Evolutionary conservation across 2,797 vertebrate genomes (phyloP).

Genomic region (Ispidina picta): DNA sequence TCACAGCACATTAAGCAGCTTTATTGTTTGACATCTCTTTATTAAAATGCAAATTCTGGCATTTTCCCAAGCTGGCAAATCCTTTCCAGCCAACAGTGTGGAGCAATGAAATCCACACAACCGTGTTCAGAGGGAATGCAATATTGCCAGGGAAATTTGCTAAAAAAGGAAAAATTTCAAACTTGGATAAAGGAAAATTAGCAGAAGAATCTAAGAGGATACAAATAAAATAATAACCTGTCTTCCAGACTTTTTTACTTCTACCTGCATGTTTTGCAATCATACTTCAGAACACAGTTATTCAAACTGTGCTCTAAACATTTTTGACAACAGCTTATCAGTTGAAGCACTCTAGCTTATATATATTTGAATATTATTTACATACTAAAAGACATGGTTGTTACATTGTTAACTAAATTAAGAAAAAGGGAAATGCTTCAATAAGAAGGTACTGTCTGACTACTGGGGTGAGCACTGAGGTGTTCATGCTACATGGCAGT

Average conservation of each 20-base stretch:
- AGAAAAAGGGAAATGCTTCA: background rate
- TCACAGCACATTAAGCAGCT: constrained; percentile 11
- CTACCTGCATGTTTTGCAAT: background rate
- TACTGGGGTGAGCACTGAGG: background rate
- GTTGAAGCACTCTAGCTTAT: background rate
- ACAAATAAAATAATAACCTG: background rate
- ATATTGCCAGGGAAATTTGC: background rate
- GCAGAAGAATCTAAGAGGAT: background rate
- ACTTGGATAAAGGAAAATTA: background rate
- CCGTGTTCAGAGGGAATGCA: background rate
- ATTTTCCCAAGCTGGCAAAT: constrained; percentile 37
- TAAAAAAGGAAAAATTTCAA: constrained; percentile 18
- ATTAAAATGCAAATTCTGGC: constrained; percentile 63
- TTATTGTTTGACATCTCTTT: constrained; percentile 54
- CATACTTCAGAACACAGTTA: background rate
- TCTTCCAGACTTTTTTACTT: background rate
- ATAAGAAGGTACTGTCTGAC: background rate
- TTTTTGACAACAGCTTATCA: background rate
- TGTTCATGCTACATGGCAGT: background rate
- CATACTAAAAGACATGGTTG: background rate
- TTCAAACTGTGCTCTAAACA: background rate
- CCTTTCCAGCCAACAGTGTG: background rate
- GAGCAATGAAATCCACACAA: background rate
- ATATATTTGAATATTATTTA: background rate
- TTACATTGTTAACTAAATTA: background rate